Base-by-base conservation (phyloP, 1,140 invertebrate species). In the Drosophila lini region DNA sequence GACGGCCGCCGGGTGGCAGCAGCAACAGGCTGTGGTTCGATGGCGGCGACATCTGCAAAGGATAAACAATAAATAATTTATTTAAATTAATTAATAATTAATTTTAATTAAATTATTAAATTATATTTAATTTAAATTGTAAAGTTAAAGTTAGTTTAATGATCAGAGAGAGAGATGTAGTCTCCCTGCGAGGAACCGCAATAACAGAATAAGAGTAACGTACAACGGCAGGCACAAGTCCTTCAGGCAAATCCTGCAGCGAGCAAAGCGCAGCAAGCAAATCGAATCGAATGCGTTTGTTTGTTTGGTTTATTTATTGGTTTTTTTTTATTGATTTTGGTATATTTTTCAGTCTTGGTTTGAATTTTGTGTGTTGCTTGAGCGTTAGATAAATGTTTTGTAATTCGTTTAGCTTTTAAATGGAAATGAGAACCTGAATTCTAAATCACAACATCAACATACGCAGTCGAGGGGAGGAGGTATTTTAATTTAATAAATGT, bases 31-130 rank as follows among this genome's bases (percentile, higher is more conserved):
- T 77, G 74, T 90, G 85, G 69, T 78, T 88, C 79, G 89, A 76
- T 61, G 93, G 92, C 58, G 93, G 93, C 32, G 93, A 93, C 94
- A 93, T 94, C 94, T 95, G 74, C 48, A 92, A 92, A 11, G 32
- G 64, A 86, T 65, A 22, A 42, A 2, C 5, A 6, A 42, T 8
- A 47, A 3, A 11, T 5, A 32, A 45, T 5, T 34, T 13, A 16
- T n/a, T n/a, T n/a, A n/a, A n/a, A n/a, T n/a, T n/a, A n/a, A n/a
- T n/a, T n/a, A n/a, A n/a, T n/a, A n/a, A n/a, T n/a, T n/a, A n/a
- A n/a, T n/a, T n/a, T n/a, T 15, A 75, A 75, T 22, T 22, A 2
- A 22, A 22, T 22, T n/a, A 38, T 22, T 1, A 4, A 10, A 13
- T 19, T 11, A 1, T 32, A 22, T 38, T n/a, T 13, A 56, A 45